Base-by-base conservation (phyloP, 2,888 invertebrate genomes). In the Digitonthophagus gazella region DNA sequence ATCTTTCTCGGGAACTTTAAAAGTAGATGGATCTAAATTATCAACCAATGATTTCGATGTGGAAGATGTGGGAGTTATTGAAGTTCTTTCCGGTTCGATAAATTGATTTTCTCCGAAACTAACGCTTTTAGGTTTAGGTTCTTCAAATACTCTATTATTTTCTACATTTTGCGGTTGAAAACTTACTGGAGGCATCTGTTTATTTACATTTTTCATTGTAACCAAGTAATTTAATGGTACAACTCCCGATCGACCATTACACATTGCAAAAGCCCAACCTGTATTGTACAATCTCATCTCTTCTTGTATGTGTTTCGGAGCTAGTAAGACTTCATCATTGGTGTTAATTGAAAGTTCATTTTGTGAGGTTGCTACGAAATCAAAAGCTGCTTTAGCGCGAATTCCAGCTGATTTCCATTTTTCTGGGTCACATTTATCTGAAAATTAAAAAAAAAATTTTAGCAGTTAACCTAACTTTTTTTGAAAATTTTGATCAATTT, bases 241-340 rank as follows among this genome's bases (percentile, higher is more conserved):
- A 1, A 91, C 79, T 0, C 91, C 92, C 0, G 87, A 85, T 15
- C 80, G 83, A 63, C 85, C 85, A 57, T 87, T 86, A 79, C 89
- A 87, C 0, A 85, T 79, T 0, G 88, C 91, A 80, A 89, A 85
- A 0, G 89, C 85, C 91, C 91, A 92, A 2, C 91, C 91, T 0
- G 89, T 86, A 79, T 88, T 89, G 78, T 88, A 86, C 2, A 91
- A 81, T 8, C 85, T 75, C 73, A 86, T 83, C 58, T 86, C 85
- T 75, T 87, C 86, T 82, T 98, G 97, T 18, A 95, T 84, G 73
- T 91, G 90, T 78, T 90, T 87, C 0, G 97, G 97, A 0, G 97
- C 97, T 6, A 98, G 83, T 68, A 89, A 86, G 3, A 98, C 82
- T 44, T 88, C 86, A 77, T 96, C 93, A 72, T 95, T 94, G 67